phyloP scores from a whole-genome alignment of 2,888 invertebrate genomes.

The Allygus modestus region DNA sequence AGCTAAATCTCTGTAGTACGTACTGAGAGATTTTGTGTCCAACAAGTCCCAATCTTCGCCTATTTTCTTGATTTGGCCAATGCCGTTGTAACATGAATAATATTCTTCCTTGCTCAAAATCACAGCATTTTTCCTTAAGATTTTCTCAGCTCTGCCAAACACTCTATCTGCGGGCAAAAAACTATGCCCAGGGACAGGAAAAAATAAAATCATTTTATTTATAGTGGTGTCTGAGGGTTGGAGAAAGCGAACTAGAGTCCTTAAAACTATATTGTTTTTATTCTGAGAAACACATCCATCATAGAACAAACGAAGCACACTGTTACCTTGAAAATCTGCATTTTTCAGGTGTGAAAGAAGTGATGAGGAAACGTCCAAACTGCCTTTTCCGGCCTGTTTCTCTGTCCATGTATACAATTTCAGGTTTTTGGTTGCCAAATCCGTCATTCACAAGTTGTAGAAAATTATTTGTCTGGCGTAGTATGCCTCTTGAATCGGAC shows the following conservation, averaged over 20 bases:
- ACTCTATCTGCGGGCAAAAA: constrained; percentile 32
- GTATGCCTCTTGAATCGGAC: constrained; percentile 4
- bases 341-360: background rate
- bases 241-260: background rate
- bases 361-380: background rate
- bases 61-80: background rate
- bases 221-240: background rate
- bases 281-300: constrained; percentile 18
- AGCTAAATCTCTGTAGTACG: too few species aligned
- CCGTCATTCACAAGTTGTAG: background rate
- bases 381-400: constrained; percentile 3
- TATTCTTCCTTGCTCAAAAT: constrained; percentile 11
- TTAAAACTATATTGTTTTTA: constrained; percentile 21
- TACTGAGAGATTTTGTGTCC: background rate
- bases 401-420: constrained; percentile 33
- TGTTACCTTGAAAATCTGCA: background rate
- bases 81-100: background rate
- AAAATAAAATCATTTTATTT: background rate
- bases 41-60: background rate
- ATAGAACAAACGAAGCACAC: background rate
- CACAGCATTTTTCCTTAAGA: background rate
- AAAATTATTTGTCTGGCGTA: background rate
- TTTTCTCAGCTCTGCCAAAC: background rate
- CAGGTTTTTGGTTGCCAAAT: background rate
- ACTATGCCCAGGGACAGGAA: background rate